Evolutionary conservation across 1,140 invertebrate species (phyloP).

Genomic region (Bombus consobrinus): DNA sequence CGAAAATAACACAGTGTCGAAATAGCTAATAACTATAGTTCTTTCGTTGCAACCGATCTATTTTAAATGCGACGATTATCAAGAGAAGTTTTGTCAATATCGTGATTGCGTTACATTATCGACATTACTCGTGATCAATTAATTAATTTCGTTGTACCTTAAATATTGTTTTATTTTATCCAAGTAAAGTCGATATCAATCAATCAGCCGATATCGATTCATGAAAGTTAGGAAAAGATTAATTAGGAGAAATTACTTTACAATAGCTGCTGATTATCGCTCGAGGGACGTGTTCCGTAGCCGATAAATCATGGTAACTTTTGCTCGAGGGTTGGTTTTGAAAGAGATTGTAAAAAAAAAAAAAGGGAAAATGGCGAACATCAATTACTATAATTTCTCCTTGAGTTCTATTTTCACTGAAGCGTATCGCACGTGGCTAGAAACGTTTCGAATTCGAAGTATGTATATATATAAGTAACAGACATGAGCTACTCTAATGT

Average conservation of each 20-base stretch:
- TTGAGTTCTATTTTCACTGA: neutral
- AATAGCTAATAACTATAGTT: neutral
- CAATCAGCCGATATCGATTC: neutral
- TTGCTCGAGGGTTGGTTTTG: too few relatives aligned
- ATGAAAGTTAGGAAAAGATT: neutral
- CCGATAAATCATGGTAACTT: too few relatives aligned
- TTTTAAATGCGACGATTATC: neutral
- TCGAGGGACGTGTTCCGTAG: too few relatives aligned
- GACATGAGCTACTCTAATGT: neutral
- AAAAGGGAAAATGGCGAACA: neutral
- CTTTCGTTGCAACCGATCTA: neutral
- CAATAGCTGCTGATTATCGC: neutral
- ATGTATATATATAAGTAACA: too few relatives aligned
- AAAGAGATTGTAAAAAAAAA: neutral
- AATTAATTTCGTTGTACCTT: neutral
- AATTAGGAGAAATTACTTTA: neutral
- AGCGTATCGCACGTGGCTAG: too few relatives aligned
- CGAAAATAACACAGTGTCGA: neutral
- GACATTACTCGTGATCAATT: neutral
- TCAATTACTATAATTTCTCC: neutral
- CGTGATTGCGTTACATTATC: neutral
- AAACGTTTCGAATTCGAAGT: neutral
- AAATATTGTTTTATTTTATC: neutral
- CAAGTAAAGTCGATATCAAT: neutral
- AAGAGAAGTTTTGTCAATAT: neutral